A percentile compares a stretch with the other conserved stretches of the same genome.
Evolutionary conservation across 2,888 invertebrate species (phyloP).

Genomic region (Brachycybe producta): DNA sequence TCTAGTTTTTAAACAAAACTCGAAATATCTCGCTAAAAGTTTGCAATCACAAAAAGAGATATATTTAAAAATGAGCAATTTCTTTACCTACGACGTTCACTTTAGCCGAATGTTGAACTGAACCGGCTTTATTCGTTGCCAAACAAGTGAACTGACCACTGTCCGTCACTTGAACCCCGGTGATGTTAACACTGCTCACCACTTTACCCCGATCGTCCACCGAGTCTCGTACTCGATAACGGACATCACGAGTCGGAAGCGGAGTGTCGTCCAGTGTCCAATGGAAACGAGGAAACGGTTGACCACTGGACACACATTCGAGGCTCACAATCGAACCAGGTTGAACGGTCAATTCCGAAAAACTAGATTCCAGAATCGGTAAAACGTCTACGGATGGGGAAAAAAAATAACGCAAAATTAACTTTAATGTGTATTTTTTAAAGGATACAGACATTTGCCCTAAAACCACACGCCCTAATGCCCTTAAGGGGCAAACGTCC

Average conservation of each 20-base stretch:
- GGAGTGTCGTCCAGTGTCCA: constrained; percentile 23
- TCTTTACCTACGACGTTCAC: constrained; percentile 21
- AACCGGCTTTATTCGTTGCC: constrained; percentile 17
- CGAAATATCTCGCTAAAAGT: too few species aligned
- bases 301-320: constrained; percentile 25
- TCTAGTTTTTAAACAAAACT: too few species aligned
- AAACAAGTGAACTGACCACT: constrained; percentile 17
- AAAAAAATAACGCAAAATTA: constrained; percentile 1
- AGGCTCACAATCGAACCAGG: constrained; percentile 23
- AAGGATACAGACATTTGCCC: too few species aligned
- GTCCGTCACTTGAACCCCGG: constrained; percentile 11
- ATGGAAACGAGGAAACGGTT: constrained; percentile 29
- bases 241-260: constrained; percentile 11
- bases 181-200: constrained; percentile 17
- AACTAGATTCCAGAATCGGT: constrained; percentile 29
- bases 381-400: constrained; percentile 32
- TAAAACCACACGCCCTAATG: too few species aligned
- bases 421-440: neutral
- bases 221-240: constrained; percentile 8
- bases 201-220: constrained; percentile 15
- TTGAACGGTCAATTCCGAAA: constrained; percentile 24
- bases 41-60: too few species aligned
- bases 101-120: constrained; percentile 10
- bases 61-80: too few species aligned
- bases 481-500: too few species aligned